Conservation (phyloP, 2,797 vertebrate species). For the Cetoscarus ocellatus region DNA sequence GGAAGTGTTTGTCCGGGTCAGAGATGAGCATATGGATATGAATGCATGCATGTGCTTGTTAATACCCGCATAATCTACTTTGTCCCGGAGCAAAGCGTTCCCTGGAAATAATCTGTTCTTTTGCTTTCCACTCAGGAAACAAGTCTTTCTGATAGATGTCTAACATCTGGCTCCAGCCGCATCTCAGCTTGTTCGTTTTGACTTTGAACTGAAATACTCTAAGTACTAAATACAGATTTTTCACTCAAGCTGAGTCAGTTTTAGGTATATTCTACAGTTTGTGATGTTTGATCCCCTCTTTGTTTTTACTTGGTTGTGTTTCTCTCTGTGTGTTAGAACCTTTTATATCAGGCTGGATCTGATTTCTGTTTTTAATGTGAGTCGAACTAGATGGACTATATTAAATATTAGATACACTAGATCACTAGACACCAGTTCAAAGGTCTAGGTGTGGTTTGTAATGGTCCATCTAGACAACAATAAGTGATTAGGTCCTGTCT, state of each 20-base stretch:
- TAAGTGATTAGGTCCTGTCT: conserved; percentile 42
- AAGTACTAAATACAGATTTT: too few relatives aligned
- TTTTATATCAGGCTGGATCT: too few relatives aligned
- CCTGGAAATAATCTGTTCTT: conserved; percentile 40
- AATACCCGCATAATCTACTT: conserved; percentile 7
- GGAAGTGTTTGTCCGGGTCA: conserved; percentile 7
- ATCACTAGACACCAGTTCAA: background rate
- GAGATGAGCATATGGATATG: conserved; percentile 4
- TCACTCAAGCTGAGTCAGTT: too few relatives aligned
- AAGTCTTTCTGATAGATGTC: conserved; percentile 32
- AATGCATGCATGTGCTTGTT: background rate
- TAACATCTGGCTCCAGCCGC: conserved; percentile 45
- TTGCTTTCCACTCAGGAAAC: conserved; percentile 17
- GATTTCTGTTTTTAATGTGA: too few relatives aligned
- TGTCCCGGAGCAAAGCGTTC: conserved; percentile 13
- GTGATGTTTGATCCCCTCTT: too few relatives aligned
- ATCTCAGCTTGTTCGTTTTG: conserved; percentile 6
- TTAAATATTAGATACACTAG: too few relatives aligned
- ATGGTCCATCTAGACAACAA: conserved; percentile 20
- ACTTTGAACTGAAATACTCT: conserved; percentile 16
- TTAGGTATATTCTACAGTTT: background rate
- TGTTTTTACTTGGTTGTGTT: too few relatives aligned
- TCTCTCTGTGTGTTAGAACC: too few relatives aligned
- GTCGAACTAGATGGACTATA: too few relatives aligned
- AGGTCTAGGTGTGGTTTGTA: conserved; percentile 23